Evolutionary conservation across 2,888 invertebrate species (phyloP), one percentile per base, ranked within the genome.

Genomic region (Schizotus pectinicornis): DNA sequence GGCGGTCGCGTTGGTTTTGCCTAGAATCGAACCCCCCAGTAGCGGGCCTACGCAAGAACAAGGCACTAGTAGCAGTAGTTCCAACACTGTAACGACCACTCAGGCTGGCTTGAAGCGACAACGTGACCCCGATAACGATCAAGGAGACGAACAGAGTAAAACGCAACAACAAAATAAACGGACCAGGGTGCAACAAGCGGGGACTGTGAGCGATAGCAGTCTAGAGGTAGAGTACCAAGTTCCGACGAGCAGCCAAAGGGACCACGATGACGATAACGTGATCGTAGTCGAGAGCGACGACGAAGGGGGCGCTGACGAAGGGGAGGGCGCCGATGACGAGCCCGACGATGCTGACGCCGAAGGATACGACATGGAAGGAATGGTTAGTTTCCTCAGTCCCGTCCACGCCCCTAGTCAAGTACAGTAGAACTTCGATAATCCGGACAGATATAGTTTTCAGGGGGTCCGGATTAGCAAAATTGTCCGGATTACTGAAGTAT

Each of bases 161-260:
- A 62, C 67, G 0, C 77, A 83, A 61, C 81, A 82, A 38, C 71
- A 78, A 65, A 80, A 81, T 31, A 86, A 86, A 70, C 76, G 85
- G 62, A 82, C 83, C 1, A 76, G 85, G 45, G 79, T 84, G 41
- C 85, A 85, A 78, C 56, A 47, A 12, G 31, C 57, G 6, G 57
- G 57, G n/a, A 72, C 72, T 0, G 73, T 74, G 74, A 81, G 66
- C 69, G 82, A 35, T 63, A 80, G 67, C 71, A 81, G 88, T 66
- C 65, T 86, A 41, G 87, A 88, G 72, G 89, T 89, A n/a, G 91
- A 91, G 73, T 89, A 89, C 74, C 89, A 93, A 81, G 92, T 93
- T 56, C 92, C 93, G 6, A 93, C 93, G 0, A 92, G 92, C 13
- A 92, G 92, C 30, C 92, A 93, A 71, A 86, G 92, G 57, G 93